Evolutionary conservation across 2,888 invertebrate species (phyloP), one percentile per base, ranked within the genome.

Genomic region (Hemaris fuciformis): DNA sequence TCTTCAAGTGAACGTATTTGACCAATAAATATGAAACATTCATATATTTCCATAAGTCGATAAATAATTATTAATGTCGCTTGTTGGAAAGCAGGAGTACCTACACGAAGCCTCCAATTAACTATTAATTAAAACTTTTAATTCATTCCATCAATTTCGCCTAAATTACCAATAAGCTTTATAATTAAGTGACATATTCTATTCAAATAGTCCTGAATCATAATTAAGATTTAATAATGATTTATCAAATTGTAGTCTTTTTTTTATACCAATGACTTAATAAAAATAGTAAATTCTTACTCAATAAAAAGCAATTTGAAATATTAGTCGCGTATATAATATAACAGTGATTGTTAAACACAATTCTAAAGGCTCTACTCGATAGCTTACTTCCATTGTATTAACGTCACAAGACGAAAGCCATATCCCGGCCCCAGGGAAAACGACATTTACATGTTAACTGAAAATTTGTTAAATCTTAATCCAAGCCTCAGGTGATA

Each of bases 361-460:
- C 53, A 53, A 31, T 53, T 31, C 53, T 53, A 53, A 31, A 53
- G 18, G 53, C 53, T 53, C n/a, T 31, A 31, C 3, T 41, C 15
- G n/a, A n/a, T n/a, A n/a, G n/a, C n/a, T n/a, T n/a, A n/a, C n/a
- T n/a, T n/a, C 23, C 57, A 15, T 57, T 57, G 57, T 38, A 34
- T 31, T 38, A 31, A 38, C 38, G 57, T 15, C 41, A 41, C 41
- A 57, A 15, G 57, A 15, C 38, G 57, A 57, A 57, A 57, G 41
- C 57, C 41, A 15, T 42, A 20, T 60, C 58, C 34, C 56, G 25
- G 15, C 58, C 25, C 20, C 43, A 25, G 42, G 66, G 68, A 69
- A 71, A 65, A 3, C 66, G 66, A 76, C 69, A 77, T 80, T 80
- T 80, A 62, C 79, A 80, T 80, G 73, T 74, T 72, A 75, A 72